A percentile compares a stretch with the other conserved stretches of the same genome.
phyloP scores from a whole-genome alignment of 1,140 invertebrate genomes.

The Stenopsyche tienmushanensis region DNA sequence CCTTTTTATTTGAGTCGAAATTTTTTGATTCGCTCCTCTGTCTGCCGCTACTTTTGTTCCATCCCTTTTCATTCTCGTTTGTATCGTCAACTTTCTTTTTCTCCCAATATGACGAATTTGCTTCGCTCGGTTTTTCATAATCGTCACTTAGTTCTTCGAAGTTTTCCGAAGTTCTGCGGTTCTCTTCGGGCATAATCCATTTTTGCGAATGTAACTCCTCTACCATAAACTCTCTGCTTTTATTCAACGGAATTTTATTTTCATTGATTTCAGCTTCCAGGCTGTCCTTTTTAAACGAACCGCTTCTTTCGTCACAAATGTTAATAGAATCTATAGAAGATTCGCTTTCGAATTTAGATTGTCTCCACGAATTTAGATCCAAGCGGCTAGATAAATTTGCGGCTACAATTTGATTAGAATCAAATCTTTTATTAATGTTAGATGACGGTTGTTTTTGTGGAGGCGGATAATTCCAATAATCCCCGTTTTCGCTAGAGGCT shows the following conservation, averaged over 20 bases:
- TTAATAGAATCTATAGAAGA: conserved; percentile 10
- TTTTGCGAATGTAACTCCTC: no score
- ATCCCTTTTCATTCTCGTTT: conserved; percentile 15
- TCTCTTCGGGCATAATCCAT: no score
- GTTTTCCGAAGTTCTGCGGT: background rate
- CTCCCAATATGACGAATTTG: conserved; percentile 7
- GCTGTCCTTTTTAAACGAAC: no score
- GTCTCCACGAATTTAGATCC: conserved; percentile 37
- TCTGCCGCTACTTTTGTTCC: conserved; percentile 3
- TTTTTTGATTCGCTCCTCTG: conserved; percentile 14
- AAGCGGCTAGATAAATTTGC: conserved; percentile 16
- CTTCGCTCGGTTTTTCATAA: background rate
- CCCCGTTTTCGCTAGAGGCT: conserved; percentile 21
- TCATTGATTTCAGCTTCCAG: no score
- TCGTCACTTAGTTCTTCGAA: no score
- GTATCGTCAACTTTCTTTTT: conserved; percentile 16
- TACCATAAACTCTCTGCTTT: no score
- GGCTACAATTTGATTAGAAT: background rate
- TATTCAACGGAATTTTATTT: no score
- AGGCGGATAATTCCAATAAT: conserved; percentile 36
- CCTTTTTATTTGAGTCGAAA: conserved; percentile 8
- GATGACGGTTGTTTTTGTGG: conserved; percentile 3
- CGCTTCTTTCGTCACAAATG: background rate
- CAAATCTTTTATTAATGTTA: background rate
- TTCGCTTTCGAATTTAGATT: conserved; percentile 17